Base-by-base conservation (phyloP, 2,888 invertebrate genomes). In the Cataglyphis altisquamis region DNA sequence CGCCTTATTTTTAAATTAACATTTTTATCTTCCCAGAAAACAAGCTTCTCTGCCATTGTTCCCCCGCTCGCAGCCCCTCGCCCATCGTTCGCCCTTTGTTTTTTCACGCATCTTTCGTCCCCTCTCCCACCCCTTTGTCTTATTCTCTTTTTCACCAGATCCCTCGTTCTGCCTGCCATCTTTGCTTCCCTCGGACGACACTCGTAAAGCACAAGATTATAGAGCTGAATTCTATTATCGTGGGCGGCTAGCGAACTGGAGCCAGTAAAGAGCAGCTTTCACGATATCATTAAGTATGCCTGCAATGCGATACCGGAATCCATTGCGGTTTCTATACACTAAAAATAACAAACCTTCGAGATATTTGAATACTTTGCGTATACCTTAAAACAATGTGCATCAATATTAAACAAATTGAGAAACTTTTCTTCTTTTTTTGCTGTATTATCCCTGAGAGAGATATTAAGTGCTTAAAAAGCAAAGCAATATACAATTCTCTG, bases 1-100 rank as follows among this genome's bases (percentile, higher is more conserved):
- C 91, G 90, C 93, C 92, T 94, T 93, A 94, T 94, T 94, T 94
- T 94, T 92, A 93, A 94, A 94, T 94, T 94, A 94, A 94, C 94
- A 94, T 93, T 94, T 94, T 94, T 93, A 94, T 94, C 92, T 92
- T 90, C 86, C 86, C 88, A 88, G 91, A 92, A 94, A 93, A 94
- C 93, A 94, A 93, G 92, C 91, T 91, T 88, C 89, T 86, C 89
- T 82, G 80, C 85, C 86, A 72, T 78, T 64, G 60, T 70, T 6
- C 36, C 36, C 36, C 36, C 36, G 36, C 29, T 0, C 73, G 36
- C 62, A 60, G 74, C 66, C 75, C 48, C 74, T 70, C 55, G 70
- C 83, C 77, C 63, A 36, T 72, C 80, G 72, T 74, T 66, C 41
- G 78, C 82, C 87, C 87, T 89, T 91, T 91, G 85, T 88, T 86